Evolutionary conservation across 2,888 invertebrate genomes (phyloP), one percentile per base, ranked within the genome.

Genomic region (Lampropteryx suffumata): DNA sequence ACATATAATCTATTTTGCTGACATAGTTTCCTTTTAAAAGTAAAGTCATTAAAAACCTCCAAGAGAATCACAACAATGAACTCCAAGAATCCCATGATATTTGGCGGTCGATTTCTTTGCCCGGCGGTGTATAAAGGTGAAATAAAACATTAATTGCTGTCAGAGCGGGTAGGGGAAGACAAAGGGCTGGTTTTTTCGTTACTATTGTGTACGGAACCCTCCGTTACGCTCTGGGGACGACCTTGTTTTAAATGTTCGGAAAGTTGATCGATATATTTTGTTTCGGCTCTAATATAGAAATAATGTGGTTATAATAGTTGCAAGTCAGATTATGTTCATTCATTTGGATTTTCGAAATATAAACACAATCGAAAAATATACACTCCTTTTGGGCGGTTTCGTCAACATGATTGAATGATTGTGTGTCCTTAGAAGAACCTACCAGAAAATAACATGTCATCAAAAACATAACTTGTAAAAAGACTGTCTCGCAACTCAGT

Each of bases 111-210:
- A 67, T 71, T 66, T 65, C 65, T 58, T 61, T 67, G 76, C 50
- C 62, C 68, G 59, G 49, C 63, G 61, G 68, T 71, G 76, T 73
- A 77, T 73, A 76, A 77, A 79, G 81, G 80, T 82, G 74, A 73
- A 80, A 84, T 79, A 82, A 78, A 82, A 84, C 84, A 87, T 87
- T 88, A 87, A 87, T 88, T 87, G 86, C 79, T 83, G 86, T 84
- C 87, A 82, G 79, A 59, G 61, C 67, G 62, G 66, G 62, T 72
- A 69, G 72, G 78, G 72, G 65, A 79, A 83, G 78, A 85, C 82
- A 84, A 86, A 73, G 72, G 78, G 57, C 61, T 57, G 60, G 66
- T 71, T 82, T 84, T 86, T 85, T 82, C 68, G 78, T 73, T 74
- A 80, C 84, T 80, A 85, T 85, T 86, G 82, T 84, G 71, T 74